Base-by-base conservation (phyloP, 2,888 invertebrate species). In the Dermolepida albohirtum region DNA sequence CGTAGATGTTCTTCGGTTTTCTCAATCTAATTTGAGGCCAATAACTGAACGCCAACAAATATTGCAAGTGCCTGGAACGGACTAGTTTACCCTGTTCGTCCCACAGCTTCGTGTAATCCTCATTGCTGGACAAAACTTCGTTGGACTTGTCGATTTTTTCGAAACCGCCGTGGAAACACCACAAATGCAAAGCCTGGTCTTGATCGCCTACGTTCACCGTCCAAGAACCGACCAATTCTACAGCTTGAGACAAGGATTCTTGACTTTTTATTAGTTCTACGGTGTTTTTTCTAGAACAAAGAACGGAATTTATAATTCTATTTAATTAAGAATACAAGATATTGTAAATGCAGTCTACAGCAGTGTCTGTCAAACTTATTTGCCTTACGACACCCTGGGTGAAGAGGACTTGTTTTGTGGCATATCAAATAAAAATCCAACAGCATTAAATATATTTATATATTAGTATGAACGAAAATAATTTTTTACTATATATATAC, bases 121-220 rank as follows among this genome's bases (percentile, higher is more conserved):
- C 82, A 83, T 92, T 92, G 76, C 89, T 86, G 73, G 85, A 87
- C 57, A 94, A 87, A 70, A 91, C 82, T 72, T 87, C 85, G 79
- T 92, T 91, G 34, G 93, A 91, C 75, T 89, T 87, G 84, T 96
- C 96, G 76, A 96, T 91, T 76, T 91, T 89, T 79, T 93, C 89
- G 79, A 96, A 98, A 17, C 98, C 98, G 55, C 97, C 96, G 10
- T 91, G 92, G 81, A 96, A 97, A 78, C 93, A 91, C 98, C 98
- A 98, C 66, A 99, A 86, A 83, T 99, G 98, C 70, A 99, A 86
- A 14, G 92, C 96, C 85, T 99, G 98, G 86, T 99, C 98, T 86
- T 98, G 93, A 80, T 98, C 98, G 40, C 99, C 99, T 43, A 96
- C 95, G 64, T 93, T 92, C 1, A 98, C 98, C 0, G 93, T 94